Evolutionary conservation across 1,140 invertebrate species (phyloP).

Genomic region (Ips nitidus): DNA sequence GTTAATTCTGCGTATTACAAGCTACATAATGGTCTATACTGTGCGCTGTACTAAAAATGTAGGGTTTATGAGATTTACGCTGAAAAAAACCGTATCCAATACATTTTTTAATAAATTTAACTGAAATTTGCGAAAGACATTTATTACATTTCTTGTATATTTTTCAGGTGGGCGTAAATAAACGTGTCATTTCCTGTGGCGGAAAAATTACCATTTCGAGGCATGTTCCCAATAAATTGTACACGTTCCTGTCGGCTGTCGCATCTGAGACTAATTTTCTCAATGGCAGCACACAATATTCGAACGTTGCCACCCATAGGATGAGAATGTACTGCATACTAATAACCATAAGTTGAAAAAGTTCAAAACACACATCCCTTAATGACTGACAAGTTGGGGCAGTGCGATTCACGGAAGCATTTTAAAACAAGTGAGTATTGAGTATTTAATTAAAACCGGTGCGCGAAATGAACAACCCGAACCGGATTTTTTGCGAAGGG

Average conservation of each 20-base stretch:
- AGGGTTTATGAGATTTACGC: too few relatives aligned
- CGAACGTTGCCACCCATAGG: conserved; percentile 28
- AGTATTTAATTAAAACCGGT: conserved; percentile 3
- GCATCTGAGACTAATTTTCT: conserved; percentile 33
- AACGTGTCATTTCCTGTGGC: neutral
- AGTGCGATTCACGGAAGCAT: too few relatives aligned
- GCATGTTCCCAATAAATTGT: conserved; percentile 29
- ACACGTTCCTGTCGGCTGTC: conserved; percentile 5
- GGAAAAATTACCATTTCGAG: conserved; percentile 23
- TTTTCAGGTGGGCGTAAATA: neutral
- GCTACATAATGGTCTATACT: too few relatives aligned
- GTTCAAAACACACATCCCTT: too few relatives aligned
- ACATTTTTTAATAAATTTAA: neutral
- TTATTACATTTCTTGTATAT: neutral
- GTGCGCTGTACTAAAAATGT: too few relatives aligned
- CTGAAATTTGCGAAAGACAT: neutral
- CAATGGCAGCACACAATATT: conserved; percentile 18
- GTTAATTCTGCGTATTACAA: too few relatives aligned
- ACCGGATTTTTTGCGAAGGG: conserved; percentile 3
- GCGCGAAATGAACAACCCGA: neutral
- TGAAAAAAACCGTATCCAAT: too few relatives aligned
- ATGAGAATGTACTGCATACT: neutral
- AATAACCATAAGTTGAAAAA: too few relatives aligned
- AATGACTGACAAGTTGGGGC: too few relatives aligned
- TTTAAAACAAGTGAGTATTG: too few relatives aligned